Evolutionary conservation across 2,797 vertebrate genomes (phyloP).

Genomic region (Pteropus rufus): DNA sequence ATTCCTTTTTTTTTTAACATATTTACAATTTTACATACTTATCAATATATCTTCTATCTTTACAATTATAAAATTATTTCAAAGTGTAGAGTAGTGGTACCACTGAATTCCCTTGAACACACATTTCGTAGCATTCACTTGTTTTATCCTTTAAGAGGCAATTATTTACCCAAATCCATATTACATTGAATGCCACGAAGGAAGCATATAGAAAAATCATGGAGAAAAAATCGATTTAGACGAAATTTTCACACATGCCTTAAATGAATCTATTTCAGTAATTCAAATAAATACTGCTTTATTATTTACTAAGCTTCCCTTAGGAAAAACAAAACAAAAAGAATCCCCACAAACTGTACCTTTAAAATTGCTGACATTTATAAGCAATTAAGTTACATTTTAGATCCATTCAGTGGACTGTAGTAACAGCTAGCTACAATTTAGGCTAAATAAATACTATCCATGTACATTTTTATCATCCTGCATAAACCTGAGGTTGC

Average conservation of each 20-base stretch:
- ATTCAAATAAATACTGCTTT: slow-evolving; percentile 83
- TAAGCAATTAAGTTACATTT: slow-evolving; percentile 57
- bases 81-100: slow-evolving; percentile 59
- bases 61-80: slow-evolving; percentile 78
- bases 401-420: slow-evolving; percentile 46
- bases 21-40: slow-evolving; percentile 87
- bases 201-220: slow-evolving; percentile 63
- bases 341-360: slow-evolving; percentile 68
- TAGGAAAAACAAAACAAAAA: slow-evolving; percentile 42
- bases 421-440: slow-evolving; percentile 37
- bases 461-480: slow-evolving; percentile 77
- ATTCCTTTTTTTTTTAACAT: slow-evolving; percentile 68
- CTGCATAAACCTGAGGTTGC: slow-evolving; percentile 93
- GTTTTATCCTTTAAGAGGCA: slow-evolving; percentile 30
- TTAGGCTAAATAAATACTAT: slow-evolving; percentile 48
- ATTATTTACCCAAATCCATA: slow-evolving; percentile 69
- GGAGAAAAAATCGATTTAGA: slow-evolving; percentile 74
- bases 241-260: slow-evolving; percentile 75
- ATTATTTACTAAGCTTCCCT: slow-evolving; percentile 68
- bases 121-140: slow-evolving; percentile 33
- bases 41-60: slow-evolving; percentile 80
- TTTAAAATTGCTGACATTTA: slow-evolving; percentile 77
- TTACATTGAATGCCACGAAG: slow-evolving; percentile 70
- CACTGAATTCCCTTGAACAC: slow-evolving; percentile 40
- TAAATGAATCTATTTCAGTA: slow-evolving; percentile 74